Evolutionary conservation across 2,113 vertebrate genomes (phyloP), one percentile per base, ranked within the genome.

Genomic region (Lampris incognitus): DNA sequence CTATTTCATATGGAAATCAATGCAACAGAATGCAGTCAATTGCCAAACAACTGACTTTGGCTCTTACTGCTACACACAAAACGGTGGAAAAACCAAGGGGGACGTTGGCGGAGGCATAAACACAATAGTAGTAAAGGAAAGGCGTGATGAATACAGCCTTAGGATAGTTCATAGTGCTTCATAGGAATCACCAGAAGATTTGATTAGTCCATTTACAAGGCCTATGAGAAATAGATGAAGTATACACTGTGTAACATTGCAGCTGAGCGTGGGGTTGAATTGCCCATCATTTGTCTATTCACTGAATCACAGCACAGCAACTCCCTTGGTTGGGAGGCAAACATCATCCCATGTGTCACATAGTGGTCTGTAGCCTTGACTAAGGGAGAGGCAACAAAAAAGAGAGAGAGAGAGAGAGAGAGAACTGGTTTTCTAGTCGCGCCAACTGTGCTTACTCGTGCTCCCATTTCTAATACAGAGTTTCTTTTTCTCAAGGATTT

Each of bases 1-100:
- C 85, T 73, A 64, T 94, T 95, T 95, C 93, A 95, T 95, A 95
- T 95, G 94, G 94, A 94, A 95, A 95, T 95, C 89, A 83, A 92
- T 81, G 91, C 86, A 74, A 90, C 91, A 91, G 92, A 94, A 95
- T 90, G 92, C 93, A 90, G 91, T 95, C 93, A 92, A 94, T 92
- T 92, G 93, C 92, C 92, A 94, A 94, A 94, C 94, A 94, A 95
- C 93, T 94, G 92, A 94, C 92, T 94, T 94, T 93, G 94, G 90
- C 92, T 91, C 90, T 87, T 60, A 80, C 57, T 75, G 69, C 76
- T 71, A 82, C 86, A 87, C 83, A 92, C 89, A 90, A 89, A 91
- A 85, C 77, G 73, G 73, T 85, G 84, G 84, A 89, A 69, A 86
- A 78, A 54, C 66, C 69, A 76, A 66, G 54, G 72, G 69, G 54